Conservation (phyloP, 1,140 invertebrate species). For the Phthorimaea operculella region DNA sequence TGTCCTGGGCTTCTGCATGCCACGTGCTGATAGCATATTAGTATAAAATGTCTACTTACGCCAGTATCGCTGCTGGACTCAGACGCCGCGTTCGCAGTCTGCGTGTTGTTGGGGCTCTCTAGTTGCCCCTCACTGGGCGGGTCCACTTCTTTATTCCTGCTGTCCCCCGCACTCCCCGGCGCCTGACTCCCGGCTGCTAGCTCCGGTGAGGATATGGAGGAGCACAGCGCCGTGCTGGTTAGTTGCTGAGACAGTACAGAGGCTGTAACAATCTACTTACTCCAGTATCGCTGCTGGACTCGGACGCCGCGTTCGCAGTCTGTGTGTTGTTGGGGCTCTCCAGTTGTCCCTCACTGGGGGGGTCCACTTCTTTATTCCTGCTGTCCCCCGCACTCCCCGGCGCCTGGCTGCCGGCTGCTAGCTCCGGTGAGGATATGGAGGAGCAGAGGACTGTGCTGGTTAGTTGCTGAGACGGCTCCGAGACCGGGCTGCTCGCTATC, state of each 20-base stretch:
- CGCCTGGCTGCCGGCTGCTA: conserved; percentile 14
- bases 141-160: neutral
- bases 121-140: conserved; percentile 7
- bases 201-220: conserved; percentile 48
- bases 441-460: conserved; percentile 27
- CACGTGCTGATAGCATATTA: too few relatives aligned
- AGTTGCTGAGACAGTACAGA: conserved; percentile 26
- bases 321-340: conserved; percentile 9
- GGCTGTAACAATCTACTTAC: conserved; percentile 40
- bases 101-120: conserved; percentile 9
- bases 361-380: neutral
- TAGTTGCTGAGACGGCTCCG: conserved; percentile 22
- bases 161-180: conserved; percentile 3
- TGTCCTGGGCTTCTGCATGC: too few relatives aligned
- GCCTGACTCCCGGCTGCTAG: conserved; percentile 16
- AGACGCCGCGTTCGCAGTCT: conserved; percentile 24
- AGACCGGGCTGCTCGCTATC: conserved; percentile 33
- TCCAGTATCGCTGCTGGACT: conserved; percentile 54
- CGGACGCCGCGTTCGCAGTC: conserved; percentile 28
- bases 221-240: conserved; percentile 26
- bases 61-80: conserved; percentile 56
- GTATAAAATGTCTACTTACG: too few relatives aligned
- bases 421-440: conserved; percentile 47
- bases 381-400: conserved; percentile 3
- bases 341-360: conserved; percentile 7